phyloP scores from a whole-genome alignment of 2,113 vertebrate species.

The Tragelaphus scriptus region DNA sequence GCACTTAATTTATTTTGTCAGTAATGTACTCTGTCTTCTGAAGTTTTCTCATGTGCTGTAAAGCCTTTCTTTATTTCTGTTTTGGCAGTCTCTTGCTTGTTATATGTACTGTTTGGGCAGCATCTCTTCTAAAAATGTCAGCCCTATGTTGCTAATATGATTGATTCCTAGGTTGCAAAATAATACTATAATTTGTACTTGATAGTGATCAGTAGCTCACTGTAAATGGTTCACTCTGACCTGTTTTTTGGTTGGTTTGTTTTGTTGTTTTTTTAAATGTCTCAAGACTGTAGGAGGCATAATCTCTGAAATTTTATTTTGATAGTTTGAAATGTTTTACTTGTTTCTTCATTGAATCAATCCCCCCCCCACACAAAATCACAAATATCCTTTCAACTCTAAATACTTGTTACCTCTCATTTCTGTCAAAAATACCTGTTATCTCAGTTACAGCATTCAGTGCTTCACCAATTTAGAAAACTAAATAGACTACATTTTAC shows the following conservation, averaged over 20 bases:
- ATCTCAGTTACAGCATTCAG: not conserved
- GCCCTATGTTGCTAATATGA: not conserved
- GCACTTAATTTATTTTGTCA: not conserved
- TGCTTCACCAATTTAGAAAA: not conserved
- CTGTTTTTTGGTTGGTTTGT: not conserved
- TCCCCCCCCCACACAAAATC: not conserved
- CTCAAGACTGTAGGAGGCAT: not conserved
- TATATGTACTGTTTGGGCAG: not conserved
- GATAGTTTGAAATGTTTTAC: not conserved
- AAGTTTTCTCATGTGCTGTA: not conserved
- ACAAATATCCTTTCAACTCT: not conserved
- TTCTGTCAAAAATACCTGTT: not conserved
- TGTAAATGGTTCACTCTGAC: not conserved
- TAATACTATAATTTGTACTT: not conserved
- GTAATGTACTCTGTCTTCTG: not conserved
- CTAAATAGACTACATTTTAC: not conserved
- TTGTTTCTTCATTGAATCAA: constrained; percentile 26
- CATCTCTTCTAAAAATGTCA: not conserved
- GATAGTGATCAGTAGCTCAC: not conserved
- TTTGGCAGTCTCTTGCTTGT: not conserved
- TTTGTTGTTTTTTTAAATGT: not conserved
- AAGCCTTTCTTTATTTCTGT: not conserved
- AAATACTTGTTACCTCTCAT: not conserved
- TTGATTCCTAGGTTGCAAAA: not conserved
- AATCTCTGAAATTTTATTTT: not conserved